A percentile compares a stretch with the other conserved stretches of the same genome.
Conservation (phyloP, 2,797 vertebrate genomes). For the Eurystomus glaucurus region DNA sequence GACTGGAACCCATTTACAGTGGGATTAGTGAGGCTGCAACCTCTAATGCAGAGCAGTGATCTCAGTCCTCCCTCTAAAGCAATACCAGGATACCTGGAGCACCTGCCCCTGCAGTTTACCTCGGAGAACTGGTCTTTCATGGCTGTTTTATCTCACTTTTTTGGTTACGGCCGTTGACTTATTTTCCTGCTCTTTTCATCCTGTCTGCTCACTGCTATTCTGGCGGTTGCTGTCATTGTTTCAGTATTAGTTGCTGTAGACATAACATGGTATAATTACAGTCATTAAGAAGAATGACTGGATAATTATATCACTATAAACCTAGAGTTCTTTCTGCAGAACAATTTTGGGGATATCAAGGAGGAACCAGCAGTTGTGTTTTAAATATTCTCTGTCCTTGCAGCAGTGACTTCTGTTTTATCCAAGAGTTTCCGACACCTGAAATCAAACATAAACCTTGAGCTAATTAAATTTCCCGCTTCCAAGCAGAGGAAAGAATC, state of each 20-base stretch:
- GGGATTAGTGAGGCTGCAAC: too few relatives aligned
- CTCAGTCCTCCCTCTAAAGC: neutral
- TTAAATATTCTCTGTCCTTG: neutral
- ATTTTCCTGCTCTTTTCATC: slow-evolving; percentile 47
- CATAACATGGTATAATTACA: neutral
- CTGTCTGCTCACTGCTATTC: neutral
- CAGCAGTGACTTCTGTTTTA: neutral
- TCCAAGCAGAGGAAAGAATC: neutral
- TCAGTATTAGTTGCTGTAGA: neutral
- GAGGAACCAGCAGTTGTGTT: neutral
- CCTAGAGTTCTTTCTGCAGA: neutral
- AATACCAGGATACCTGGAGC: neutral
- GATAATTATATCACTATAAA: neutral
- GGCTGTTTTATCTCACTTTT: slow-evolving; percentile 13
- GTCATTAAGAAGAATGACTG: slow-evolving; percentile 1
- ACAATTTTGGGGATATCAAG: neutral
- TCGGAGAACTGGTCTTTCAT: slow-evolving; percentile 12
- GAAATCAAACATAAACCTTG: neutral
- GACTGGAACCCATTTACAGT: too few relatives aligned
- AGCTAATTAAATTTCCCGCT: neutral
- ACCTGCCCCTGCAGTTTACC: neutral
- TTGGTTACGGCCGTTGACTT: slow-evolving; percentile 34
- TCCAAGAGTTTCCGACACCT: neutral
- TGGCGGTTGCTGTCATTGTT: neutral
- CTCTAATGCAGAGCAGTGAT: too few relatives aligned